Percentiles rank a stretch among this genome's conserved stretches.
Evolutionary conservation across 2,797 vertebrate species (phyloP).

Genomic region (Acanthiza pusilla): DNA sequence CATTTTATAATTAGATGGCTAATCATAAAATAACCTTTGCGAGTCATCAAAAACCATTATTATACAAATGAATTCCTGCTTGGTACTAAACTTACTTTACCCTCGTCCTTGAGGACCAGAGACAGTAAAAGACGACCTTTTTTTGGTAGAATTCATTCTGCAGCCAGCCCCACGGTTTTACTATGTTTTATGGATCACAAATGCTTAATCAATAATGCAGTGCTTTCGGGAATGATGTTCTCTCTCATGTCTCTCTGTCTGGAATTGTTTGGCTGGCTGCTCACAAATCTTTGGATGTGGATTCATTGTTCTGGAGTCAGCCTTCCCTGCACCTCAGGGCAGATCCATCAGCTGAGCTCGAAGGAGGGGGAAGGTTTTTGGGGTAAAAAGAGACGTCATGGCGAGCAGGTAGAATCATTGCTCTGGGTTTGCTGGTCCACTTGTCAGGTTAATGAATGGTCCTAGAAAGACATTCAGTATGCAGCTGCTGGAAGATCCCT

Average conservation of each 20-base stretch:
- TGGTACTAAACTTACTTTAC: not conserved
- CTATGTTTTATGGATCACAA: slow-evolving; percentile 49
- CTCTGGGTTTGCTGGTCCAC: not conserved
- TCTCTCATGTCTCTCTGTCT: not conserved
- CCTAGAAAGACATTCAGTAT: not conserved
- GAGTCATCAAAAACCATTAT: slow-evolving; percentile 38
- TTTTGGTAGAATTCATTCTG: not conserved
- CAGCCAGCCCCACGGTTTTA: not conserved
- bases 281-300: not conserved
- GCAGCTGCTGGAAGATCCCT: not conserved
- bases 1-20: slow-evolving; percentile 62
- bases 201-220: slow-evolving; percentile 43
- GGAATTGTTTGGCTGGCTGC: not conserved
- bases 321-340: not conserved
- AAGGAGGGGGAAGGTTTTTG: not conserved
- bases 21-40: slow-evolving; percentile 66
- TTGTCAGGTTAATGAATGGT: not conserved
- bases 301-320: not conserved
- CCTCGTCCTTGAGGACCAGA: slow-evolving; percentile 38
- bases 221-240: not conserved
- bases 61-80: slow-evolving; percentile 57
- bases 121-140: not conserved
- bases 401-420: not conserved
- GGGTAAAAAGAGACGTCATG: not conserved
- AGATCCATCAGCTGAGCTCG: slow-evolving; percentile 8